A percentile compares a stretch with the other conserved stretches of the same genome.
Conservation (phyloP, 2,797 vertebrate species). For the Cryptoprocta ferox region DNA sequence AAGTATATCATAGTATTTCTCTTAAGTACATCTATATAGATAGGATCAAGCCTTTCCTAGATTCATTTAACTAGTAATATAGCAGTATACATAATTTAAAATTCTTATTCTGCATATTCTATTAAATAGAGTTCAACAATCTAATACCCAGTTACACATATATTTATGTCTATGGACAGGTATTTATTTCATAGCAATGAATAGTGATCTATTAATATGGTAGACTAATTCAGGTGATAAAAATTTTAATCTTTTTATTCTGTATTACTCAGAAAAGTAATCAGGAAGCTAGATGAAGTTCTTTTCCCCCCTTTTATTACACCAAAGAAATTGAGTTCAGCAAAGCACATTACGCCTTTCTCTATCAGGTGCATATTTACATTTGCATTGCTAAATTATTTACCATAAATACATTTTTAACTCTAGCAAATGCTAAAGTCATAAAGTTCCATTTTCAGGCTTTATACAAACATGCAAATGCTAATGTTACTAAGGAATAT, state of each 20-base stretch:
- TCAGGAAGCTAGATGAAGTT: slow-evolving; percentile 48
- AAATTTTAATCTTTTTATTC: slow-evolving; percentile 8
- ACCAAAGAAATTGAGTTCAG: slow-evolving; percentile 45
- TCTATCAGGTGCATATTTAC: slow-evolving; percentile 45
- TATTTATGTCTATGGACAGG: neutral
- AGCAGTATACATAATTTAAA: neutral
- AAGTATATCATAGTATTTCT: neutral
- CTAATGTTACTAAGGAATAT: slow-evolving; percentile 29
- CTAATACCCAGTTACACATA: neutral
- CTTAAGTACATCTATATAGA: neutral
- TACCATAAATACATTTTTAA: slow-evolving; percentile 66
- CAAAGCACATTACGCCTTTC: slow-evolving; percentile 22
- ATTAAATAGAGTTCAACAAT: neutral
- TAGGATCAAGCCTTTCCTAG: neutral
- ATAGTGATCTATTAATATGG: neutral
- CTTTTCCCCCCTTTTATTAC: neutral
- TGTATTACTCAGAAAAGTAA: slow-evolving; percentile 39
- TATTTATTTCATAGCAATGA: slow-evolving; percentile 6
- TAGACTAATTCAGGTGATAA: slow-evolving; percentile 6
- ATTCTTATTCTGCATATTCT: slow-evolving; percentile 5
- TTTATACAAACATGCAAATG: slow-evolving; percentile 50
- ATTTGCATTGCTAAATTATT: slow-evolving; percentile 67
- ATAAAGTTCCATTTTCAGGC: slow-evolving; percentile 54
- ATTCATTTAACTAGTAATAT: neutral
- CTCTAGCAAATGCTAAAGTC: slow-evolving; percentile 63